Base-by-base conservation (phyloP, 2,113 vertebrate species). In the Oxyruncus cristatus region DNA sequence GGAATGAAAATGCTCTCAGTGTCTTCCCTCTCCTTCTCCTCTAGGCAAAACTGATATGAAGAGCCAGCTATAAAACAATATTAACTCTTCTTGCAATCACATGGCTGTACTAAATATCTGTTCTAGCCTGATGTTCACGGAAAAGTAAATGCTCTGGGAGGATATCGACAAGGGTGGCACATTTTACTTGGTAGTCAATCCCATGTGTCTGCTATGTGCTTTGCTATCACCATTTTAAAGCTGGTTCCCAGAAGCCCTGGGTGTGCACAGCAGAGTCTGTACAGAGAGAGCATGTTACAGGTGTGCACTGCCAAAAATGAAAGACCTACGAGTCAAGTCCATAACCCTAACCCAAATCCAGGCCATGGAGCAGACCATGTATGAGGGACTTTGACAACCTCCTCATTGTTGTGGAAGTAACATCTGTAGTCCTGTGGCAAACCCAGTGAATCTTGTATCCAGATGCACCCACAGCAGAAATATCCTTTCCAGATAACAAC, bases 241-340 rank as follows among this genome's bases (percentile, higher is more conserved):
- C 12, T 47, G 32, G 15, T n/a, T 41, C 10, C 28, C 44, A 32
- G 46, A 8, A 52, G 30, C 37, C 22, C 24, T 41, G 63, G 5
- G 0, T 28, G 18, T 7, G 6, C 1, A 3, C 32, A 28, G 41
- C 0, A 0, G 35, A 63, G 37, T 32, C 1, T 49, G 30, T 5
- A 11, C 30, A 76, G 41, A 70, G 35, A 21, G 24, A 59, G 28
- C 1, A 11, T 0, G 0, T 33, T 80, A 61, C 14, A 59, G 55
- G 15, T 30, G 7, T 28, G 32, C 1, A 1, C 39, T 74, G 65
- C 42, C 77, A 67, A 53, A 88, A 81, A 23, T 33, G 27, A 56
- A 62, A 70, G 30, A 49, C 6, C 22, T 17, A 0, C 6, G 16
- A 47, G 14, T 50, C 21, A 52, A 68, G 50, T 18, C 50, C 22